Evolutionary conservation across 2,888 invertebrate species (phyloP).

Genomic region (Noctua pronuba): DNA sequence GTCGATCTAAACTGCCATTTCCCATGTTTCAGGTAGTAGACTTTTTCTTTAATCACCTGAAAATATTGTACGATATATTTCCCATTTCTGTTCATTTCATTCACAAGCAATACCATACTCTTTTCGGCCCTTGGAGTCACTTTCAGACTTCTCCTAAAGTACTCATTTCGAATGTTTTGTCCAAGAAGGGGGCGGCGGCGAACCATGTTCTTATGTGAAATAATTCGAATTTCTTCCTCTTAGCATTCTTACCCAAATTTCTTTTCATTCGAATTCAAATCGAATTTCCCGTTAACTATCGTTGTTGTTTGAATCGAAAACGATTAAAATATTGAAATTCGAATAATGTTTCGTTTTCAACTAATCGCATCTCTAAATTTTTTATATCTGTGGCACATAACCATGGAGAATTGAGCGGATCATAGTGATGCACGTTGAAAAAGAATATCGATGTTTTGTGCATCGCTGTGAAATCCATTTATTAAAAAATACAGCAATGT

Average conservation of each 20-base stretch:
- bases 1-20: neutral
- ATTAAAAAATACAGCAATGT: no score
- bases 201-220: neutral
- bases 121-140: neutral
- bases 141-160: neutral
- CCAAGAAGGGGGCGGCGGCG: no score
- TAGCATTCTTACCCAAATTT: neutral
- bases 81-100: neutral
- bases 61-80: neutral
- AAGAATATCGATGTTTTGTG: no score
- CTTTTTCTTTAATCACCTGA: constrained; percentile 7
- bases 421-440: neutral
- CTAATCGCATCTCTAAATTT: constrained; percentile 18
- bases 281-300: no score
- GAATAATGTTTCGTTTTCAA: neutral
- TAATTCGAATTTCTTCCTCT: neutral
- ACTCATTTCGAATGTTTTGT: neutral
- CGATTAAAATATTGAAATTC: neutral
- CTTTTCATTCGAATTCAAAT: neutral
- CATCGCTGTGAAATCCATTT: no score
- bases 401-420: neutral
- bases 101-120: neutral
- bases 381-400: constrained; percentile 27
- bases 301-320: neutral
- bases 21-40: neutral